Percentiles rank a stretch among this genome's conserved stretches.
These are phyloP conservation scores for Calephelis nemesis DNA, from an alignment of 1,140 invertebrate genomes.

Conservation along the genomic window DNA sequence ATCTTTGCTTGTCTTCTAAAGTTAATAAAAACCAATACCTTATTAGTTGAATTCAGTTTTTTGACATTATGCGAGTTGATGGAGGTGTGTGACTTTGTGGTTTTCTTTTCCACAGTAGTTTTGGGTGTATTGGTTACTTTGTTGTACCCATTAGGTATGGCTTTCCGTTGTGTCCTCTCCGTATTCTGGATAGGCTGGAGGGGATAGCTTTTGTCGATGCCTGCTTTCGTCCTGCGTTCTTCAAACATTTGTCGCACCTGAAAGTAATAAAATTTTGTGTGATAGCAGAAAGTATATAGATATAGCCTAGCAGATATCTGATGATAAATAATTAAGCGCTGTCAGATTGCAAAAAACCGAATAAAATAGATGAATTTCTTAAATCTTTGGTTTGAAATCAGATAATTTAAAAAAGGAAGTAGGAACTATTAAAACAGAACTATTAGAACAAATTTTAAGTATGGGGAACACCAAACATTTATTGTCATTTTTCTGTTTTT, in stretches of 20 bases:
- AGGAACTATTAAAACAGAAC: no score
- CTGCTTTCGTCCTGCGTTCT: slow-evolving; percentile 85
- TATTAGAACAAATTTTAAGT: no score
- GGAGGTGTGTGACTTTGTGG: slow-evolving; percentile 48
- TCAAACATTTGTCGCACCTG: slow-evolving; percentile 90
- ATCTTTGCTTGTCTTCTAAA: not conserved
- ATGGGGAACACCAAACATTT: no score
- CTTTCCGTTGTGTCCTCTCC: slow-evolving; percentile 63
- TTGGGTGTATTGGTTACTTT: slow-evolving; percentile 46
- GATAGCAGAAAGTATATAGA: no score
- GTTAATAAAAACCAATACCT: slow-evolving; percentile 23
- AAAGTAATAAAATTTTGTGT: not conserved
- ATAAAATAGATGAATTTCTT: no score
- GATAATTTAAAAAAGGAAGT: no score
- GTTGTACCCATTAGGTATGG: slow-evolving; percentile 57
- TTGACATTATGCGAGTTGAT: slow-evolving; percentile 49
- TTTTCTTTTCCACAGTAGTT: slow-evolving; percentile 49
- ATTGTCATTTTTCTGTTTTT: no score
- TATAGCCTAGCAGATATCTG: no score
- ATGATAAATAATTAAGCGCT: no score
- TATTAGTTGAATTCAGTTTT: slow-evolving; percentile 43
- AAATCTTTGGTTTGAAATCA: no score
- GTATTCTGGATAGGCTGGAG: slow-evolving; percentile 83
- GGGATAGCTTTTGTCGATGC: slow-evolving; percentile 90
- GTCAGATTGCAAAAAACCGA: no score